Evolutionary conservation across 2,797 vertebrate species (phyloP), one percentile per base, ranked within the genome.

Genomic region (Mus spretus): DNA sequence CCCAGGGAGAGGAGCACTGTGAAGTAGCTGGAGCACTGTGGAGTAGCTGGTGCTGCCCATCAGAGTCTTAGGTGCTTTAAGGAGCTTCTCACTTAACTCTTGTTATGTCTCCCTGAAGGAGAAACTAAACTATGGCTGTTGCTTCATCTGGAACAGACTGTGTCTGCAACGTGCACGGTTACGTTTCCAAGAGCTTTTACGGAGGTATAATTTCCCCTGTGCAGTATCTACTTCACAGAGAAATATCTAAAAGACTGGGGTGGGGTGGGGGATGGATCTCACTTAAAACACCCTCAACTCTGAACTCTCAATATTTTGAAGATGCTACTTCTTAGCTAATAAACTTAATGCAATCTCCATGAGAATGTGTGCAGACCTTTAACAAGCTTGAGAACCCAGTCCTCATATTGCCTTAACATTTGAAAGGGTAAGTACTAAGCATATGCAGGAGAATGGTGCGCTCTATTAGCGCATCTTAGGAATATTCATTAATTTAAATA

Each of bases 401-500:
- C 79, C 47, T 83, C 87, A 65, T 34, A 55, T 79, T 89, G 19
- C 15, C 8, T 84, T 59, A 40, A 75, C 6, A 44, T 67, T 92
- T 20, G 6, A 37, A 93, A 87, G 65, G 74, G 47, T 34, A 59
- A 57, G 13, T 72, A 82, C 84, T 50, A 79, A 82, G 37, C 7
- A 17, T 80, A 20, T 84, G 55, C 57, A 24, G n/a, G 31, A 94
- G 28, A 90, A 89, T 85, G 12, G 4, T 89, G 10, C 4, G 26
- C 70, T 82, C 31, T 59, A 50, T 55, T 65, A 86, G 78, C 55
- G 78, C 65, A n/a, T 24, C 10, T 59, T 19, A 53, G 31, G 57
- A 82, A 74, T 17, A 28, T 80, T 77, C 37, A 44, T 44, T 72
- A 61, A 87, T 91, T 87, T 47, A 87, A 94, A 78, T 65, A 92